Evolutionary conservation across 2,113 vertebrate species (phyloP).

Genomic region (Rhynchopsitta pachyrhyncha): DNA sequence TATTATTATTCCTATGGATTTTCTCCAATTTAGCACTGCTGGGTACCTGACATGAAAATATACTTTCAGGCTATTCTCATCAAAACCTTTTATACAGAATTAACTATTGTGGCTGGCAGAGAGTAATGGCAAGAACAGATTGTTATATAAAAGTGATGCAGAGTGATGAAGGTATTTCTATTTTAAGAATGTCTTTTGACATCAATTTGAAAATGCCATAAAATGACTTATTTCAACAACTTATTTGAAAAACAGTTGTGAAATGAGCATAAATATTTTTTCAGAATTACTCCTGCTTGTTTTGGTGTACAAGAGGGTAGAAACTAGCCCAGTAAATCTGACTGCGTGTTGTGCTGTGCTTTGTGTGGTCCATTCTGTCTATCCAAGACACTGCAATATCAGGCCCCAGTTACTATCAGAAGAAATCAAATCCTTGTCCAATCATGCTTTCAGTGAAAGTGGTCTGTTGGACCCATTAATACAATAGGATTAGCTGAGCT

Average conservation of each 20-base stretch:
- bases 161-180: background rate
- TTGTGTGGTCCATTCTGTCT: background rate
- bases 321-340: background rate
- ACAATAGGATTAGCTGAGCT: slow-evolving; percentile 1
- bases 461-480: background rate
- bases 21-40: background rate
- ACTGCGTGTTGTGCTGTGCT: background rate
- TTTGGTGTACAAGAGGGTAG: background rate
- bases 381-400: background rate
- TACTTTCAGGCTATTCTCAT: background rate
- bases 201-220: background rate
- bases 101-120: background rate
- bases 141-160: background rate
- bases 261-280: background rate
- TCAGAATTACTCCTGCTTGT: background rate
- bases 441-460: background rate
- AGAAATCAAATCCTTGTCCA: slow-evolving; percentile 24
- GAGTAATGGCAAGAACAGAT: background rate
- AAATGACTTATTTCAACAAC: background rate
- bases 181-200: background rate
- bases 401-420: background rate
- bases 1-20: background rate
- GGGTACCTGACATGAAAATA: background rate
- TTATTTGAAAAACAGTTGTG: background rate
- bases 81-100: background rate